A percentile compares a stretch with the other conserved stretches of the same genome.
Conservation (phyloP, 2,888 invertebrate genomes). For the Diadromus collaris region DNA sequence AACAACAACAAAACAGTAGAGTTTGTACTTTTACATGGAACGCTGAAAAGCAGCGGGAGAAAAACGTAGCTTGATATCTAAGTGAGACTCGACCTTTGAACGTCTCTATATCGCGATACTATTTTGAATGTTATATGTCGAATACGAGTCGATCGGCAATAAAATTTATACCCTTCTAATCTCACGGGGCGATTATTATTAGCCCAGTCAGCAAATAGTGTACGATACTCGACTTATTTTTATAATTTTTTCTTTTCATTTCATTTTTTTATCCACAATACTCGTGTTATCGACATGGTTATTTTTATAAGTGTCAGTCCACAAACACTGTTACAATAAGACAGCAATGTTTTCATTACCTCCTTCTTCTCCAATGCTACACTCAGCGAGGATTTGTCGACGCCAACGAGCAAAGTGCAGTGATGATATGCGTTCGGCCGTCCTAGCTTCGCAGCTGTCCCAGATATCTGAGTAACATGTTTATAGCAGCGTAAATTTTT, state of each 20-base stretch:
- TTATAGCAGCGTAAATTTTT: neutral
- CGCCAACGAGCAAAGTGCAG: conserved; percentile 95
- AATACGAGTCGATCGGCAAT: conserved; percentile 13
- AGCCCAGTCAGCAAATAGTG: neutral
- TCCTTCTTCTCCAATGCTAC: conserved; percentile 88
- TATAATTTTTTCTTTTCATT: too few relatives aligned
- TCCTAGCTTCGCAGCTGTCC: conserved; percentile 96
- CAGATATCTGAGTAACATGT: conserved; percentile 88
- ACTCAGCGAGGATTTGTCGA: conserved; percentile 88
- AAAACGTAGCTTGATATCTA: conserved; percentile 45
- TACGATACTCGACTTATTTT: neutral
- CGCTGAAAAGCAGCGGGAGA: conserved; percentile 1
- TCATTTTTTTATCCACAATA: conserved; percentile 1
- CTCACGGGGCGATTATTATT: conserved; percentile 28
- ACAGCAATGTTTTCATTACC: conserved; percentile 81
- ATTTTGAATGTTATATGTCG: conserved; percentile 43
- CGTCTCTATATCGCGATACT: conserved; percentile 49
- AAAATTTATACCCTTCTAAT: conserved; percentile 29
- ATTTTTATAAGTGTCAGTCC: conserved; percentile 8
- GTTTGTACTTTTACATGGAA: neutral
- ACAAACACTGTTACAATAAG: neutral
- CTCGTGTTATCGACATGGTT: conserved; percentile 12
- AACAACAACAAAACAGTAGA: neutral
- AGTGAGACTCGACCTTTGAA: conserved; percentile 53
- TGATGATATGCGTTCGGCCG: conserved; percentile 97